Base-by-base conservation (phyloP, 1,140 invertebrate species). In the Colletes latitarsis region DNA sequence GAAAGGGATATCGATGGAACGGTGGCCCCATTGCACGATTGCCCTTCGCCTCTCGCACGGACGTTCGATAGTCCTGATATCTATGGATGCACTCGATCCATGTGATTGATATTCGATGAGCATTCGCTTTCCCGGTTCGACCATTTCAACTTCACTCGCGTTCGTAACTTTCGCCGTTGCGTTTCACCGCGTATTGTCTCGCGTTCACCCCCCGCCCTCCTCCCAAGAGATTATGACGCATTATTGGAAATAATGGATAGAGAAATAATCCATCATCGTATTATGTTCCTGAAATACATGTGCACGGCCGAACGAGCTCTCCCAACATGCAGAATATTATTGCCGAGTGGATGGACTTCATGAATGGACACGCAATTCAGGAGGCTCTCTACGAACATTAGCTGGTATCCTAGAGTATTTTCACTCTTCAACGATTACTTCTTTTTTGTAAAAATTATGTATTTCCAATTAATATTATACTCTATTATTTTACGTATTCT, bases 41-140 rank as follows among this genome's bases (percentile, higher is more conserved):
- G 49, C 60, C 62, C 49, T 57, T 43, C 19, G 21, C n/a, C 53
- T 41, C 3, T 19, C 12, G 3, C 10, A 3, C 4, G 30, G 30
- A 30, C 68, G 39, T 43, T n/a, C 19, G 39, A 57, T 46, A 55
- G 53, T 73, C 30, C 62, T 46, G 21, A 52, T 62, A 64, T 43
- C 62, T 6, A 41, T 64, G 69, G 69, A 66, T 66, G 52, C 62
- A 57, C 60, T 72, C 70, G 69, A 58, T 72, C 69, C 39, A 15
- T 39, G 68, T 64, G 49, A 79, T 79, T 62, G 77, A 70, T 73
- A 73, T 66, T 73, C 77, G 70, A 79, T 73, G 77, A 15, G 52
- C 62, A 41, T 55, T 62, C 76, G 49, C 39, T 46, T 43, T 17
- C 49, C 30, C 10, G 53, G 6, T 4, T 19, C 55, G n/a, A 8